Conservation (phyloP, 92 coral and sea anemone species). For the Siderastrea radians region DNA sequence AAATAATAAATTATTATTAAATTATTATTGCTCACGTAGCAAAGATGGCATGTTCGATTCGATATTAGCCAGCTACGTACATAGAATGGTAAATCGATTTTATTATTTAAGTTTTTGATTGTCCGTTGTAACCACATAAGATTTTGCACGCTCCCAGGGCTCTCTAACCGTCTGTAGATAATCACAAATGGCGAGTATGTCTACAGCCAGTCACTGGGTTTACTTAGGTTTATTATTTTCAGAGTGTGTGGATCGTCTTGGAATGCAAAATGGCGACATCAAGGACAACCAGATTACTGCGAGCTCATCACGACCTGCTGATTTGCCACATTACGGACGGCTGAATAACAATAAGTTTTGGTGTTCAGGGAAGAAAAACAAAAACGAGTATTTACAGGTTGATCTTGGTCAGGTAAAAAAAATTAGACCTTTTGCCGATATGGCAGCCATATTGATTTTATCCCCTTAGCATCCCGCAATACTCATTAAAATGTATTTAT, state of each 20-base stretch:
- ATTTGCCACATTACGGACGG: slow-evolving; percentile 64
- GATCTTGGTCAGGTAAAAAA: slow-evolving; percentile 81
- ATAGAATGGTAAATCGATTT: background rate
- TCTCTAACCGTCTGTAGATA: background rate
- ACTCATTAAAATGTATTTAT: no score
- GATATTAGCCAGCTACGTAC: background rate
- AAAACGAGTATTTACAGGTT: slow-evolving; percentile 78
- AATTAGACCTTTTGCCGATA: background rate
- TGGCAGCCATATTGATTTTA: no score
- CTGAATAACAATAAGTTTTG: slow-evolving; percentile 64
- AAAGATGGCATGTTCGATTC: no score
- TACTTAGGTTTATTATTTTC: background rate
- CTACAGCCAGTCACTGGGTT: background rate
- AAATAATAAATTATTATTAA: no score
- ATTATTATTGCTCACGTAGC: no score
- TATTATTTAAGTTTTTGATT: no score
- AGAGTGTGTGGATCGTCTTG: slow-evolving; percentile 81
- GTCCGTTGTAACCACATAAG: no score
- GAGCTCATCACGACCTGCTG: slow-evolving; percentile 47
- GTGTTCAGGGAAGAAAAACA: slow-evolving; percentile 70
- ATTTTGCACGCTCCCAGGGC: background rate
- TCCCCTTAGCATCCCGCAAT: no score
- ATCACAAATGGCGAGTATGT: no score
- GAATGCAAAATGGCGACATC: slow-evolving; percentile 61
- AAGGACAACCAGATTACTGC: slow-evolving; percentile 77